A percentile compares a stretch with the other conserved stretches of the same genome.
Evolutionary conservation across 2,888 invertebrate species (phyloP).

Genomic region (Ochropacha duplaris): DNA sequence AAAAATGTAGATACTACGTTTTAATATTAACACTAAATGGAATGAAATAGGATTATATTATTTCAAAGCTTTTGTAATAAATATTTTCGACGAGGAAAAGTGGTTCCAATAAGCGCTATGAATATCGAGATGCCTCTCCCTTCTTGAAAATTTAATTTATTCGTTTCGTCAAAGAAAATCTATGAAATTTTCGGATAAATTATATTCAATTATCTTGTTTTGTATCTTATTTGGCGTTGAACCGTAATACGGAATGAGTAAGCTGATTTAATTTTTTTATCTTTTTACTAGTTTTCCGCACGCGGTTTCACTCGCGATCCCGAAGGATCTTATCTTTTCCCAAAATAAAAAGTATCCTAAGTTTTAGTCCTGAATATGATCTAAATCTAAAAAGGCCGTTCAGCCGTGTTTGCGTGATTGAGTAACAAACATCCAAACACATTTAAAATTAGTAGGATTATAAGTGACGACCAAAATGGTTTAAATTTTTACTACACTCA

Average conservation of each 20-base stretch:
- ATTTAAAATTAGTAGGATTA: neutral
- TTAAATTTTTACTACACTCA: no score
- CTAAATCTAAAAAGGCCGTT: no score
- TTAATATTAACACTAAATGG: neutral
- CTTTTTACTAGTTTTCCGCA: no score
- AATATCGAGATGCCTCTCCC: conserved; percentile 41
- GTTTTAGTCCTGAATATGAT: no score
- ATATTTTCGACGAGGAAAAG: conserved; percentile 37
- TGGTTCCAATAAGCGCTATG: conserved; percentile 42
- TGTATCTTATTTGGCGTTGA: conserved; percentile 6
- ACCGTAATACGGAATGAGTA: neutral
- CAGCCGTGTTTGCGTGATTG: no score
- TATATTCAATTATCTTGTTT: conserved; percentile 27
- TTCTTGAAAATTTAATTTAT: conserved; percentile 52
- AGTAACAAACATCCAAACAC: no score
- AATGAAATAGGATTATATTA: conserved; percentile 28
- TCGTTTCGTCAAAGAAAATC: conserved; percentile 42
- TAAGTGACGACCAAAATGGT: no score
- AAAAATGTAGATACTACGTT: neutral
- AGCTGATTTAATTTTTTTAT: neutral
- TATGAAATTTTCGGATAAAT: conserved; percentile 33
- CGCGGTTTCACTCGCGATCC: no score
- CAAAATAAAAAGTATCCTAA: no score
- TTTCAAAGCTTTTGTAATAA: conserved; percentile 38
- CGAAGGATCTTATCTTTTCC: no score